A percentile compares a stretch with the other conserved stretches of the same genome.
Evolutionary conservation across 2,888 invertebrate genomes (phyloP).

Genomic region (Acronicta alni): DNA sequence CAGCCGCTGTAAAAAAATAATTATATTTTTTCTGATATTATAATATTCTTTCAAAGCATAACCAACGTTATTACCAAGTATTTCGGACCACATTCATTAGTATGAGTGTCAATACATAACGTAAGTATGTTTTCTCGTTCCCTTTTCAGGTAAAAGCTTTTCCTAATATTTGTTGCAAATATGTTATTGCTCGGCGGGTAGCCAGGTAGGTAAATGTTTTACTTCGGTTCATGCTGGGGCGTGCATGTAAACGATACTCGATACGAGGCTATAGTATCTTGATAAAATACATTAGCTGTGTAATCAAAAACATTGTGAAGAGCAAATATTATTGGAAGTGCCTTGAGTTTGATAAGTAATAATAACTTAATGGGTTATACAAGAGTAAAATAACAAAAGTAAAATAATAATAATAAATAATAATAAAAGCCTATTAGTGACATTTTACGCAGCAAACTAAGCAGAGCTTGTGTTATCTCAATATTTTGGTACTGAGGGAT

Average conservation of each 20-base stretch:
- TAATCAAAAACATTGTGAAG: conserved; percentile 24
- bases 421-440: too few relatives aligned
- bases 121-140: conserved; percentile 61
- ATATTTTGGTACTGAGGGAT: too few relatives aligned
- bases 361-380: too few relatives aligned
- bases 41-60: conserved; percentile 36
- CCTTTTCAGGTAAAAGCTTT: conserved; percentile 75
- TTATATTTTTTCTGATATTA: conserved; percentile 43
- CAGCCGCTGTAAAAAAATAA: conserved; percentile 7
- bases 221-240: conserved; percentile 44
- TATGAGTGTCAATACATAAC: conserved; percentile 59
- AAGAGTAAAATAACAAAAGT: too few relatives aligned
- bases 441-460: too few relatives aligned
- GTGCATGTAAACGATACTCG: conserved; percentile 44
- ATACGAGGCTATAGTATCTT: conserved; percentile 19
- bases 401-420: too few relatives aligned
- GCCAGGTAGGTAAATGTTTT: conserved; percentile 53
- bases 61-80: conserved; percentile 43
- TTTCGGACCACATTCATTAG: conserved; percentile 61
- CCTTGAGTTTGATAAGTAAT: too few relatives aligned
- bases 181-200: conserved; percentile 60
- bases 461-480: too few relatives aligned
- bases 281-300: conserved; percentile 39
- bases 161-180: conserved; percentile 70
- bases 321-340: conserved; percentile 15